A percentile compares a stretch with the other conserved stretches of the same genome.
phyloP scores from a whole-genome alignment of 1,140 invertebrate genomes.

The Anagrus nilaparvatae region DNA sequence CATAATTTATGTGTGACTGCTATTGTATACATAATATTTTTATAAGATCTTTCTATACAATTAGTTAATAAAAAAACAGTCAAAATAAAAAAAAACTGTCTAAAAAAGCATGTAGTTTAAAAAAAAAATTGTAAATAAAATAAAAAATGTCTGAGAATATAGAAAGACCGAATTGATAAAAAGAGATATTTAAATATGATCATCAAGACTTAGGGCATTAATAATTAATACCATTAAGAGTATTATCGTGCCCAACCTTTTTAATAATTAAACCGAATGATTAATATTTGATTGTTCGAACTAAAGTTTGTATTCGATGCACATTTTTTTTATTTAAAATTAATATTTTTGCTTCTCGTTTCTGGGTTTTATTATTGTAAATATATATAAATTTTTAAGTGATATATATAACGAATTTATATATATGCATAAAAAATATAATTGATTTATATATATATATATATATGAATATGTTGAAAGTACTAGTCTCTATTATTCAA shows the following conservation, averaged over 20 bases:
- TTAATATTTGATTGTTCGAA: too few relatives aligned
- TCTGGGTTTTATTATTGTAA: constrained; percentile 40
- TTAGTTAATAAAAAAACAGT: too few relatives aligned
- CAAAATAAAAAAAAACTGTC: too few relatives aligned
- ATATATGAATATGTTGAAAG: constrained; percentile 42
- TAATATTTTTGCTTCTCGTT: constrained; percentile 35
- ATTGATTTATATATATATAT: too few relatives aligned
- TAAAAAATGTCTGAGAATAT: constrained; percentile 36
- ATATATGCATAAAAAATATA: too few relatives aligned
- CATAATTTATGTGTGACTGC: too few relatives aligned
- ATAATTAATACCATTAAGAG: constrained; percentile 42
- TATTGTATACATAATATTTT: too few relatives aligned
- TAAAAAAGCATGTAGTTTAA: too few relatives aligned
- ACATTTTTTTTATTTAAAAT: background rate
- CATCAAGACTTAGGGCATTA: constrained; percentile 46
- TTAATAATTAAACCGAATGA: constrained; percentile 46
- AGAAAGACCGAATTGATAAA: constrained; percentile 33
- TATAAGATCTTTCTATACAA: too few relatives aligned
- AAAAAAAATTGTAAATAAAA: too few relatives aligned
- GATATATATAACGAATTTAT: too few relatives aligned
- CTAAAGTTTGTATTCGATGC: constrained; percentile 33
- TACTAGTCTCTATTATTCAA: constrained; percentile 44
- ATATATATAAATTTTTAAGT: too few relatives aligned
- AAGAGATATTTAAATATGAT: constrained; percentile 38
- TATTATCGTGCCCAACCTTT: constrained; percentile 44